Base-by-base conservation (phyloP, 2,888 invertebrate species). In the Leptinotarsa peninsularis region DNA sequence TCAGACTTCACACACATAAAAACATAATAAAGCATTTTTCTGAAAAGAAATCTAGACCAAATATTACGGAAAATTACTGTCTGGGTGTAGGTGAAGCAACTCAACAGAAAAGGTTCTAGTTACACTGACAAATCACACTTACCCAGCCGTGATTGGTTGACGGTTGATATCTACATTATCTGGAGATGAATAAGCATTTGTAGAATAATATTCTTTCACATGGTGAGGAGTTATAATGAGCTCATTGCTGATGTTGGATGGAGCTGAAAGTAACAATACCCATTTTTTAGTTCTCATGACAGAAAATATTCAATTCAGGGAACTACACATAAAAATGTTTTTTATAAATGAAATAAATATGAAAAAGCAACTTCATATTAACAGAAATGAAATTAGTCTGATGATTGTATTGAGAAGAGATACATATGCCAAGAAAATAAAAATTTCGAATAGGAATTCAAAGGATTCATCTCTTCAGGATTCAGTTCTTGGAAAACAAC, bases 101-200 rank as follows among this genome's bases (percentile, higher is more conserved):
- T 60, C 56, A 67, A 67, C 54, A 60, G 67, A 66, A 69, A 75
- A 63, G 33, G 15, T 33, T 7, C 15, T 1, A 23, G 13, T 33
- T 49, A 60, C n/a, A n/a, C 18, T 23, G 67, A 71, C 33, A 68
- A 66, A 52, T 18, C 18, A 13, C 14, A 82, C 91, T 89, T 90
- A 93, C 92, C 92, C 92, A 82, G 92, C 91, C 84, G 92, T 92
- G 71, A 92, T 90, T 18, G 92, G 92, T 81, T 92, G 92, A 77
- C 91, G 88, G 74, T 90, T 90, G 80, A 92, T 92, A 83, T 91
- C 90, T n/a, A 92, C 89, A 86, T 93, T 92, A 83, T 92, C 92
- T 5, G 90, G 89, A 21, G 87, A 86, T 52, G 87, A 87, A 67
- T 84, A 83, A 3, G 82, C 71, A 71, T 86, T 85, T 15, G 85